Base-by-base conservation (phyloP, 2,888 invertebrate genomes). In the Dinocampus coccinellae region DNA sequence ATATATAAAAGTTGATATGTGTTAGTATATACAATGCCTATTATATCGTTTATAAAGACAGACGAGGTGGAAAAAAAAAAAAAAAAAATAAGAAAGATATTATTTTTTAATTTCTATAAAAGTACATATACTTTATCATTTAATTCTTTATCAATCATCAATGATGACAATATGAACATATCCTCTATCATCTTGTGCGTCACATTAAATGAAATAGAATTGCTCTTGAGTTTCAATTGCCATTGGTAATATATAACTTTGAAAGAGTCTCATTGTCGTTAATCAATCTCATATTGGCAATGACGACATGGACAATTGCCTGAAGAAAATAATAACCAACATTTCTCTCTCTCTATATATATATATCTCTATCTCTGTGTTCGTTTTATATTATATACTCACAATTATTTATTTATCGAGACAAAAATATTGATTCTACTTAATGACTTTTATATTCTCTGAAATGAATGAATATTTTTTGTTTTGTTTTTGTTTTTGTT, bases 141-240 rank as follows among this genome's bases (percentile, higher is more conserved):
- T 33, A 24, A 52, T 68, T 52, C 68, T 60, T 47, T 26, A 47
- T 42, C 42, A 60, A 67, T 68, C 42, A 39, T 53, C 52, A 24
- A n/a, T 24, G 22, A 53, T 11, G 29, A 29, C 53, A 26, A 13
- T 22, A 2, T 57, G 26, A 26, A 57, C 4, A 1, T 24, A 1
- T 57, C 1, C 29, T 7, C 13, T 9, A 11, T 26, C 11, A 13
- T 24, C 26, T 22, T 9, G 10, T n/a, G 55, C 55, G 24, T n/a
- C 55, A 26, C 24, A n/a, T 1, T 16, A 20, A 9, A 20, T 26
- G 26, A 55, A 55, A 55, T 24, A 26, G 26, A 55, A 26, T 26
- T 26, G 26, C 26, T 4, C 13, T 11, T 16, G 47, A 47, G 47
- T 47, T 47, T 2, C 24, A 11, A 55, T 26, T 55, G 26, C 26